Evolutionary conservation across 2,888 invertebrate species (phyloP).

Genomic region (Masnerella sp.): DNA sequence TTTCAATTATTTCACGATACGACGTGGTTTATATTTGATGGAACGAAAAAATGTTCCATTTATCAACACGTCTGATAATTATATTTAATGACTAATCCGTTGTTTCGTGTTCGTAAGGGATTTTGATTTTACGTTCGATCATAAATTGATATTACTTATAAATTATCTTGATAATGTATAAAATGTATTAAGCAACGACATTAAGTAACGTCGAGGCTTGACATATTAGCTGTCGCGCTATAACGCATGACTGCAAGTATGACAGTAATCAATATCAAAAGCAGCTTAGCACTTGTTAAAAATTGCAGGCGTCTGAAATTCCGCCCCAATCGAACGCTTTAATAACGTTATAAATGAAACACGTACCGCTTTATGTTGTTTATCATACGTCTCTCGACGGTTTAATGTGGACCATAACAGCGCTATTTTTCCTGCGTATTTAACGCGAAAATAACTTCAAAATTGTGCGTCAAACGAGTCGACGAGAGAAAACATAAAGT

Average conservation of each 20-base stretch:
- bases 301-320: neutral
- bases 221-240: neutral
- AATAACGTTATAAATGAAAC: neutral
- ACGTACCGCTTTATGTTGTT: no score
- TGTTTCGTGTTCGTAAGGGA: neutral
- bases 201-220: slow-evolving; percentile 5
- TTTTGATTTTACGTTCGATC: no score
- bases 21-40: no score
- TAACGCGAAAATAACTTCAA: no score
- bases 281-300: slow-evolving; percentile 1
- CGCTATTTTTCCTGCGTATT: no score
- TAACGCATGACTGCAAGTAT: slow-evolving; percentile 1
- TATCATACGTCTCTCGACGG: no score
- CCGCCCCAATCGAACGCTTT: neutral
- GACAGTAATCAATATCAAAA: neutral
- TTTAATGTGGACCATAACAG: no score
- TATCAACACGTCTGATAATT: no score
- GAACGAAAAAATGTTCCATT: no score
- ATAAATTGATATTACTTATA: slow-evolving; percentile 4
- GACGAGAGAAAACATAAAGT: neutral
- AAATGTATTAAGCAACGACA: slow-evolving; percentile 5
- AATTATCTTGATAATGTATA: slow-evolving; percentile 23
- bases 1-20: no score
- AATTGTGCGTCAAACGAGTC: no score
- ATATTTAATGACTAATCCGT: neutral